A percentile compares a stretch with the other conserved stretches of the same genome.
These are phyloP conservation scores for Batillaria attramentaria DNA, from an alignment of 1,140 invertebrate species.

Conservation along the genomic window DNA sequence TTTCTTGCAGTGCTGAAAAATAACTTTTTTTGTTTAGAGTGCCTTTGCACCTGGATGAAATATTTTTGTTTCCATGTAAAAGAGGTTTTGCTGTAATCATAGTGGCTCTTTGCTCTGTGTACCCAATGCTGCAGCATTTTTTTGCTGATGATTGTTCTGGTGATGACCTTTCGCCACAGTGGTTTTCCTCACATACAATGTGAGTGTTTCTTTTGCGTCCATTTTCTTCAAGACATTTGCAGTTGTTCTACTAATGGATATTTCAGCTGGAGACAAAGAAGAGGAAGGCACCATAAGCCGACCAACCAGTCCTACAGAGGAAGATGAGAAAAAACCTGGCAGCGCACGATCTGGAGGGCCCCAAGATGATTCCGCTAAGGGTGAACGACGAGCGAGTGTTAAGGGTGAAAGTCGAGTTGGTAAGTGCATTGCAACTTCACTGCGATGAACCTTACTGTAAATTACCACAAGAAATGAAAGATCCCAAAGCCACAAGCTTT, in stretches of 20 bases:
- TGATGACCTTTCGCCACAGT: not conserved
- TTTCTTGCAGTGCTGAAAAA: not conserved
- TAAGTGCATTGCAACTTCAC: no score
- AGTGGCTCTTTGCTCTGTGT: no score
- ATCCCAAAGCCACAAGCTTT: no score
- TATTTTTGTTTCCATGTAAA: not conserved
- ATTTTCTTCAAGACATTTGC: not conserved
- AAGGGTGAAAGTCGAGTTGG: no score
- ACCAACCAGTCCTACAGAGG: slow-evolving; percentile 55
- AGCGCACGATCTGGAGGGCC: no score
- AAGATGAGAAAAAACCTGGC: no score
- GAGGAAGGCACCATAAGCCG: slow-evolving; percentile 62
- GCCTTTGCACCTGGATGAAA: not conserved
- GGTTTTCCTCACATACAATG: no score
- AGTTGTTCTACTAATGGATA: not conserved
- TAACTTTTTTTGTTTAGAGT: not conserved
- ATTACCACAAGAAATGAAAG: no score
- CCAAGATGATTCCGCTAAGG: no score
- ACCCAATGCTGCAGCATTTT: not conserved
- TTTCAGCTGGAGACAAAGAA: slow-evolving; percentile 51
- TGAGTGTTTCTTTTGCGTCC: no score
- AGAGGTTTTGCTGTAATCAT: not conserved
- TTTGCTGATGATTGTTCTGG: not conserved
- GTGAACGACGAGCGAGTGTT: no score
- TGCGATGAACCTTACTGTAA: no score